phyloP scores from a whole-genome alignment of 2,888 invertebrate species.

The Syrphus vitripennis region DNA sequence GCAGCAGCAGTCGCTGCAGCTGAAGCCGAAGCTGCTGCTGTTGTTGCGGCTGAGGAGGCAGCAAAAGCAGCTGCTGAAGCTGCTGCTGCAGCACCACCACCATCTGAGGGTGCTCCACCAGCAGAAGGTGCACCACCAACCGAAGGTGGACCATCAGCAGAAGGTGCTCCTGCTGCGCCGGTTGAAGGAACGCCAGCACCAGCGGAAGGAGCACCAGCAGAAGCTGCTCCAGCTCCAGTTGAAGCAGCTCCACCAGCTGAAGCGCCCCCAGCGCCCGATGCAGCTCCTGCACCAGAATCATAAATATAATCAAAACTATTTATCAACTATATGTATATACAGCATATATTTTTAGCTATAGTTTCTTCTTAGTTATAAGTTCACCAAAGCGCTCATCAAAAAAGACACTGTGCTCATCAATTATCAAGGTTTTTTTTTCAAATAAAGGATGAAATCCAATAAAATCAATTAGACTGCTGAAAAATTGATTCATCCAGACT shows the following conservation, averaged over 20 bases:
- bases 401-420: conserved; percentile 36
- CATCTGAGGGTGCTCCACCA: conserved; percentile 72
- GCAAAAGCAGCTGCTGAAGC: conserved; percentile 73
- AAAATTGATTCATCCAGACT: background rate
- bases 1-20: conserved; percentile 75
- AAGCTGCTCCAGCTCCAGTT: conserved; percentile 68
- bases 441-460: conserved; percentile 52
- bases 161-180: conserved; percentile 74
- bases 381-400: conserved; percentile 54
- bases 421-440: conserved; percentile 26
- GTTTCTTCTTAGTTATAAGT: conserved; percentile 40
- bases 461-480: background rate
- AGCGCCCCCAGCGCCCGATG: conserved; percentile 42
- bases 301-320: conserved; percentile 52
- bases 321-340: background rate
- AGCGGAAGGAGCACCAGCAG: conserved; percentile 72
- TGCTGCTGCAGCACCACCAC: conserved; percentile 73
- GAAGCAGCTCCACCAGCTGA: conserved; percentile 53
- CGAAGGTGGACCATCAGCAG: conserved; percentile 70
- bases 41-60: conserved; percentile 75
- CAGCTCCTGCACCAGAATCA: conserved; percentile 72
- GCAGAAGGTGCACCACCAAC: conserved; percentile 72
- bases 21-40: conserved; percentile 73
- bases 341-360: conserved; percentile 11
- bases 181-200: too few relatives aligned